A percentile compares a stretch with the other conserved stretches of the same genome.
Evolutionary conservation across 2,797 vertebrate genomes (phyloP).

Genomic region (Lepidocolaptes lacrymiger): DNA sequence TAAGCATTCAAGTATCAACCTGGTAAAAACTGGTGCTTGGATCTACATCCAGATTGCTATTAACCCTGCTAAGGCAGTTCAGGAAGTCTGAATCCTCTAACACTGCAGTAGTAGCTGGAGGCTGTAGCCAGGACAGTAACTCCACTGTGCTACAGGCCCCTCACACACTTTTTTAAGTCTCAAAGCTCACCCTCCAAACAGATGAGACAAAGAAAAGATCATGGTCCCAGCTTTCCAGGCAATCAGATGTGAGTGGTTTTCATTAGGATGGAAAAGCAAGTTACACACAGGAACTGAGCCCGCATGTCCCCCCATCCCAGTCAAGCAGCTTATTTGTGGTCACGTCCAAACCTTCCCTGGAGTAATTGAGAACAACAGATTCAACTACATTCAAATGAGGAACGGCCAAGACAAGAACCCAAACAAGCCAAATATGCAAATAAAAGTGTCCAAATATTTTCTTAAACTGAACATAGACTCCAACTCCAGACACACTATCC

Average conservation of each 20-base stretch:
- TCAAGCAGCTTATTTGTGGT: background rate
- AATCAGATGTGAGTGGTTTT: background rate
- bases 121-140: background rate
- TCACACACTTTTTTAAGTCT: background rate
- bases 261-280: background rate
- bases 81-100: background rate
- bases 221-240: background rate
- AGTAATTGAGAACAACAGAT: conserved; percentile 1
- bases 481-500: background rate
- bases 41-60: background rate
- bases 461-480: background rate
- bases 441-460: background rate
- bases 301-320: background rate
- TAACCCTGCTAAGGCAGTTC: background rate
- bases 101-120: background rate
- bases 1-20: background rate
- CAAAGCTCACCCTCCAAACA: background rate
- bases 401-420: background rate
- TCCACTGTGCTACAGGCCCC: background rate
- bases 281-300: background rate
- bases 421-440: conserved; percentile 37
- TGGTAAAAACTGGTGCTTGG: background rate
- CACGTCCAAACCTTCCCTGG: background rate
- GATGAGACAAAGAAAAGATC: background rate
- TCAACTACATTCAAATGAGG: background rate